phyloP scores from a whole-genome alignment of 2,113 vertebrate genomes.

The Paramormyrops kingsleyae region DNA sequence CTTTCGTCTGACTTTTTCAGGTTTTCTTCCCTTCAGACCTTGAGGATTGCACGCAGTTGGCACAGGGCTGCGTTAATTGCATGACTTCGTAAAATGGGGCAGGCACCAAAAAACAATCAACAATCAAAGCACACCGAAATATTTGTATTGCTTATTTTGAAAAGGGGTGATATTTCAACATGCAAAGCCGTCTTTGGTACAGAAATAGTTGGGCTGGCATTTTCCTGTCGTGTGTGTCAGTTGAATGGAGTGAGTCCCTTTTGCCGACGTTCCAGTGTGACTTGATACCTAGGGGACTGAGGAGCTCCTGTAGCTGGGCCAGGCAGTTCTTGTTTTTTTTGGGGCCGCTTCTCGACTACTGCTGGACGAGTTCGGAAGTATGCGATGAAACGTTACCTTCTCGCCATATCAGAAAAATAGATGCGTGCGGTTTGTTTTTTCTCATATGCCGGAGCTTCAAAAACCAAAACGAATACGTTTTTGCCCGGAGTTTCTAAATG shows the following conservation, averaged over 20 bases:
- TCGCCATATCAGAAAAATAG: constrained; percentile 1
- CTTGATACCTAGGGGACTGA: not conserved
- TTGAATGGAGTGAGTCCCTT: not conserved
- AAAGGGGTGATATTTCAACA: not conserved
- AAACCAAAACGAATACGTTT: not conserved
- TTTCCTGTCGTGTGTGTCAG: not conserved
- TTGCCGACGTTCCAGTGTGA: not conserved
- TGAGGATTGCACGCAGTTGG: not conserved
- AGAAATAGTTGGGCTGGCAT: not conserved
- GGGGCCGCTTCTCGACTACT: constrained; percentile 3
- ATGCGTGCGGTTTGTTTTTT: not conserved
- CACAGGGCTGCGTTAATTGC: not conserved
- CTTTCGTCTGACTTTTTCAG: not conserved
- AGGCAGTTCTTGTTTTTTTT: not conserved
- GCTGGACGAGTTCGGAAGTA: not conserved
- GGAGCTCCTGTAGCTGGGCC: not conserved
- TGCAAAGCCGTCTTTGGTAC: not conserved
- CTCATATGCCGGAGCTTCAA: not conserved
- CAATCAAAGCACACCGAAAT: not conserved
- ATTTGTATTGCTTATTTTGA: not conserved
- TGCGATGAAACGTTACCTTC: constrained; percentile 3
- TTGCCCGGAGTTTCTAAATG: not conserved
- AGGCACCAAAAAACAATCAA: not conserved
- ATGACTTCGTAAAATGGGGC: not conserved
- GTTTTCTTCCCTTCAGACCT: not conserved